Evolutionary conservation across 2,888 invertebrate species (phyloP).

Genomic region (Sphaeridia pumilis): DNA sequence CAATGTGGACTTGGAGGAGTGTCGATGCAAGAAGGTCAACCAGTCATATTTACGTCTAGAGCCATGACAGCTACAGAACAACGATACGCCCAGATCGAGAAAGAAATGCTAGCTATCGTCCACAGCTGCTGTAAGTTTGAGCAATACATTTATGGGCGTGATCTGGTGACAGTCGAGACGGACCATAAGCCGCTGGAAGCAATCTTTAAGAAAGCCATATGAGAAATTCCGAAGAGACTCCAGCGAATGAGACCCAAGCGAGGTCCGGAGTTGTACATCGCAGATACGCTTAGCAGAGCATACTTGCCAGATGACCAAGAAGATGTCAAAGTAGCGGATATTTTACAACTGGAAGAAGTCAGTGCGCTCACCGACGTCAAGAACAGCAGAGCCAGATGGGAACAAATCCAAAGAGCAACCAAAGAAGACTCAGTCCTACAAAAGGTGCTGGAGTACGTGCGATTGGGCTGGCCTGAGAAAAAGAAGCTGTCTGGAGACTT

Average conservation of each 20-base stretch:
- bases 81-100: conserved; percentile 10
- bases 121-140: conserved; percentile 4
- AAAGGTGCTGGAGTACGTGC: not conserved
- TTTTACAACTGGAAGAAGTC: not conserved
- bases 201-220: conserved; percentile 3
- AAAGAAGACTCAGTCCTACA: not conserved
- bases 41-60: conserved; percentile 4
- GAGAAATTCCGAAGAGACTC: conserved; percentile 7
- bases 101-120: conserved; percentile 6
- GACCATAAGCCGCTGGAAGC: conserved; percentile 3
- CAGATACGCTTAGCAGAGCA: conserved; percentile 11
- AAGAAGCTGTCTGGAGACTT: not conserved
- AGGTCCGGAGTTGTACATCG: conserved; percentile 13
- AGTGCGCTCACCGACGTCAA: not conserved
- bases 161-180: not conserved
- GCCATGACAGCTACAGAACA: conserved; percentile 3
- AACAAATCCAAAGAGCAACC: not conserved
- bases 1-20: conserved; percentile 9
- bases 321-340: not conserved
- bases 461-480: not conserved
- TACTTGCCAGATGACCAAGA: not conserved
- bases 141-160: conserved; percentile 5
- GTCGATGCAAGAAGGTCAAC: conserved; percentile 10
- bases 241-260: conserved; percentile 15
- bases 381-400: not conserved